Conservation (phyloP, 2,797 vertebrate species). For the Channa striata region DNA sequence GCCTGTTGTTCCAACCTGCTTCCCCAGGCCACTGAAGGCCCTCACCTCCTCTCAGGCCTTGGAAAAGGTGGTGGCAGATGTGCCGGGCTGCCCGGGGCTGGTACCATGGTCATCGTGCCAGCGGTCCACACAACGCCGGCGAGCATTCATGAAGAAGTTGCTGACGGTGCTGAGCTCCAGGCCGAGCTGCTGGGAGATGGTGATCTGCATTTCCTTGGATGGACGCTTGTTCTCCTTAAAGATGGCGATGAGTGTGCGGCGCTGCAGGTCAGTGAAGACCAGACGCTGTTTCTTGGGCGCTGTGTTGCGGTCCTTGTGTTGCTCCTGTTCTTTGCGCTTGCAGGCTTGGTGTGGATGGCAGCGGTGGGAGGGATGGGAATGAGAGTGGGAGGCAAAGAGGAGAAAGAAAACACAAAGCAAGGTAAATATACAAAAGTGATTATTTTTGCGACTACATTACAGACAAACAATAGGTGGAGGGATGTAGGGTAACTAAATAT, state of each 20-base stretch:
- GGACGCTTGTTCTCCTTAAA: conserved; percentile 99
- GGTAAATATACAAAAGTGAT: conserved; percentile 78
- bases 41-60: conserved; percentile 89
- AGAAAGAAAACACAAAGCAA: conserved; percentile 71
- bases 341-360: conserved; percentile 88
- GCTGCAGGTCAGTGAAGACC: conserved; percentile 99
- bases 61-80: conserved; percentile 94
- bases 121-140: conserved; percentile 95
- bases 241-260: conserved; percentile 97
- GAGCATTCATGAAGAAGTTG: conserved; percentile 99
- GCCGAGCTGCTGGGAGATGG: conserved; percentile 98
- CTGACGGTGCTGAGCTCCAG: conserved; percentile 98
- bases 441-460: conserved; percentile 31
- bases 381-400: conserved; percentile 79
- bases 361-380: conserved; percentile 71
- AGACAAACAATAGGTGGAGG: conserved; percentile 42
- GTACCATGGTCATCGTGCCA: conserved; percentile 94
- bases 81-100: conserved; percentile 89
- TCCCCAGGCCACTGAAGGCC: conserved; percentile 59
- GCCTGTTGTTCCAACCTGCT: conserved; percentile 60
- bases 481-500: conserved; percentile 54
- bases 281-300: conserved; percentile 97
- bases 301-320: conserved; percentile 95
- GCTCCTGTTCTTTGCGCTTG: conserved; percentile 99
- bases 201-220: conserved; percentile 98